A percentile compares a stretch with the other conserved stretches of the same genome.
Conservation (phyloP, 2,888 invertebrate genomes). For the Hirtodrosophila alboralis region DNA sequence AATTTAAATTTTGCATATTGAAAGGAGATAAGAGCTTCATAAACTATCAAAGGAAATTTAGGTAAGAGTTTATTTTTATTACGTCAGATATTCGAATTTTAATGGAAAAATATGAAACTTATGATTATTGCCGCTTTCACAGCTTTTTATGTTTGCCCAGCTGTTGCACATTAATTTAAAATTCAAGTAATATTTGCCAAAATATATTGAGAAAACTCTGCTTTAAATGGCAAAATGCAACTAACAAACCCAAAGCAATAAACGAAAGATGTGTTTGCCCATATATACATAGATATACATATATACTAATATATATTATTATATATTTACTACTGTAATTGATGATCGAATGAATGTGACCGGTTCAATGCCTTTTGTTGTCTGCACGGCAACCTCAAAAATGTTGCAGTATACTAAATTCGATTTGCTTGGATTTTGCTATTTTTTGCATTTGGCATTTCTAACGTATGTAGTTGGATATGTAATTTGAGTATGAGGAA, state of each 20-base stretch:
- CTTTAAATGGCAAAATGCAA: conserved; percentile 27
- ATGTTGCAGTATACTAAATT: conserved; percentile 42
- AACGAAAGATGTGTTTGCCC: neutral
- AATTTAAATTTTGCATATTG: conserved; percentile 5
- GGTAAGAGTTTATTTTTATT: conserved; percentile 24
- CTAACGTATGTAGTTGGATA: too few relatives aligned
- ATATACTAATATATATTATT: neutral
- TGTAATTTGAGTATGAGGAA: neutral
- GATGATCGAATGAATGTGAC: conserved; percentile 36
- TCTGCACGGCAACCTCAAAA: conserved; percentile 42
- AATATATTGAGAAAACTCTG: conserved; percentile 28
- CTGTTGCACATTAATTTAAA: conserved; percentile 25
- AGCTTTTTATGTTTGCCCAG: conserved; percentile 51
- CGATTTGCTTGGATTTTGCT: conserved; percentile 32
- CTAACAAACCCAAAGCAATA: neutral
- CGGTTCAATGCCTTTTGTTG: conserved; percentile 29
- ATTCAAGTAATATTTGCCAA: conserved; percentile 16
- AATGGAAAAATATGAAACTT: conserved; percentile 1
- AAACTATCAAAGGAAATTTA: conserved; percentile 15
- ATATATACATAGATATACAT: conserved; percentile 3
- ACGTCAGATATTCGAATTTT: conserved; percentile 16
- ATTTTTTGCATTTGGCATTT: conserved; percentile 24
- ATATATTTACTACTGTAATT: conserved; percentile 33
- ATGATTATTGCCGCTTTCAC: conserved; percentile 9
- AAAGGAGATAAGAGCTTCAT: neutral